Evolutionary conservation across 2,113 vertebrate species (phyloP).

Genomic region (Leuciscus idus): DNA sequence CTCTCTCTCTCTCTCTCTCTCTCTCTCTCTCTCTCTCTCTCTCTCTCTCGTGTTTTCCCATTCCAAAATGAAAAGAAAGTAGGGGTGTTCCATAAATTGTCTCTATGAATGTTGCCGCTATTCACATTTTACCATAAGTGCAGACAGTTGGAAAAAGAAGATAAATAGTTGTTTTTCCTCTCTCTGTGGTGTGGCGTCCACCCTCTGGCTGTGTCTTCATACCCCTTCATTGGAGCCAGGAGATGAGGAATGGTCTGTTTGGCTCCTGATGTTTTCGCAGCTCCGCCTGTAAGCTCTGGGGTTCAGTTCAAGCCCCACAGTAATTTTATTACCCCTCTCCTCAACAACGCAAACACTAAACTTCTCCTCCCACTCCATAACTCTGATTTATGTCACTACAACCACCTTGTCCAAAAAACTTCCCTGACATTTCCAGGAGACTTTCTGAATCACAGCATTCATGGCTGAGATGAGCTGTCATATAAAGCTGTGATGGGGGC

Average conservation of each 20-base stretch:
- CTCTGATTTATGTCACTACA: slow-evolving; percentile 21
- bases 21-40: too few species aligned
- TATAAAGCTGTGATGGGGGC: slow-evolving; percentile 24
- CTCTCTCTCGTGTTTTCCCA: neutral
- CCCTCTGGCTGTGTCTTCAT: neutral
- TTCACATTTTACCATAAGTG: slow-evolving; percentile 35
- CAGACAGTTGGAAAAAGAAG: slow-evolving; percentile 35
- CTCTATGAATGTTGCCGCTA: slow-evolving; percentile 2
- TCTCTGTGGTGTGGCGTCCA: slow-evolving; percentile 1
- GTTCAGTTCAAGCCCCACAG: slow-evolving; percentile 20
- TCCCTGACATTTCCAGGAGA: slow-evolving; percentile 26
- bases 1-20: too few species aligned
- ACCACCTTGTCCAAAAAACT: slow-evolving; percentile 5
- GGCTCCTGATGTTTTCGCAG: slow-evolving; percentile 29
- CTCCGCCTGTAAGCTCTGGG: slow-evolving; percentile 5
- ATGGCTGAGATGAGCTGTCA: slow-evolving; percentile 3
- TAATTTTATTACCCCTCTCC: slow-evolving; percentile 32
- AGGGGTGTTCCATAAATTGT: slow-evolving; percentile 16
- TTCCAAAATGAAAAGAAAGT: slow-evolving; percentile 26
- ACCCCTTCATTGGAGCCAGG: slow-evolving; percentile 21
- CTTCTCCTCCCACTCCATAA: neutral
- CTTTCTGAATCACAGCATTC: slow-evolving; percentile 39
- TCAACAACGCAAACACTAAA: slow-evolving; percentile 31
- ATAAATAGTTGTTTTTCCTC: slow-evolving; percentile 13
- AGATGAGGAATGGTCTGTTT: slow-evolving; percentile 21